Base-by-base conservation (phyloP, 2,797 vertebrate genomes). In the Pangasius djambal region DNA sequence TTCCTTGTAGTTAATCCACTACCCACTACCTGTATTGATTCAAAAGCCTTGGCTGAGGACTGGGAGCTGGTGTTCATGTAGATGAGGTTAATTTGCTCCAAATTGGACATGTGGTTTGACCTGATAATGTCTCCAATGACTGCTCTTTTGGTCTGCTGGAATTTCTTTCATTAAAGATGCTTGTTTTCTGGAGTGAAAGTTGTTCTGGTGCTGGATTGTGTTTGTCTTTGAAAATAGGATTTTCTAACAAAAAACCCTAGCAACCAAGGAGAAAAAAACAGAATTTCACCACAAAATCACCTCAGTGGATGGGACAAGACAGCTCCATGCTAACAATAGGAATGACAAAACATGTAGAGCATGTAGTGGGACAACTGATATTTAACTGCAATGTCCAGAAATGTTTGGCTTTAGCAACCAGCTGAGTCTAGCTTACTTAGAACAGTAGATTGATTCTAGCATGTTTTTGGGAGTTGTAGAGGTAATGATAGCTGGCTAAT, bases 1-100 rank as follows among this genome's bases (percentile, higher is more conserved):
- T 86, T 50, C 15, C 22, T 77, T 77, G 52, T 28, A 69, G 82
- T 88, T 85, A 82, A 83, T 88, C 63, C 28, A 79, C 74, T 55
- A 10, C 34, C 15, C 67, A 52, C 59, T 69, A 69, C 13, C 25
- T 70, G n/a, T 25, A 85, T 59, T 75, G 88, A 85, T 87, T 28
- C 50, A 44, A 65, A 37, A 55, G 63, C 37, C 18, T 22, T 25
- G 7, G 8, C 22, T 48, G 44, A 28, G 48, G 55, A 59, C 31
- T 37, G 18, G 13, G 48, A 37, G 57, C 18, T 65, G 82, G 59
- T 37, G 52, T 57, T 31, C 18, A 81, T n/a, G 48, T 16, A 65
- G 15, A 83, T 69, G 44, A 34, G 18, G 44, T 69, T 69, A 20
- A 61, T n/a, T 77, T 67, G 6, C 57, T n/a, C 37, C 37, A 86